phyloP scores from a whole-genome alignment of 1,140 invertebrate species.

The Pseudomyrmex concolor region DNA sequence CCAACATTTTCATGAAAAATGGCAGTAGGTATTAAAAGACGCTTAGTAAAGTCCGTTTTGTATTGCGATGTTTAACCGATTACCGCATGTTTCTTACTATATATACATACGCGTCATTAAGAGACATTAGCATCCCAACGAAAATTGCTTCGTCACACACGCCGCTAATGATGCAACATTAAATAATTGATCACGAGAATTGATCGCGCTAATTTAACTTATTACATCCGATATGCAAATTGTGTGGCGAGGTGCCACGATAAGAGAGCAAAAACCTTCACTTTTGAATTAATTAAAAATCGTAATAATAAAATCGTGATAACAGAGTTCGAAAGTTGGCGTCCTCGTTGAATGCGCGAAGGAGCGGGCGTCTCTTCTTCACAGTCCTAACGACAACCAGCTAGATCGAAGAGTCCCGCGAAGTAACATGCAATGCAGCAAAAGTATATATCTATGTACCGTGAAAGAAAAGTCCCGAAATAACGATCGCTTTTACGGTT shows the following conservation, averaged over 20 bases:
- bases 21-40: conserved; percentile 87
- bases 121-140: neutral
- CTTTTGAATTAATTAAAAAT: neutral
- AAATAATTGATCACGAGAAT: neutral
- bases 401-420: conserved; percentile 76
- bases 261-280: no score
- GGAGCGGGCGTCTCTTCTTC: conserved; percentile 29
- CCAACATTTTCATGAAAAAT: conserved; percentile 93
- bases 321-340: neutral
- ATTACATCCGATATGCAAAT: conserved; percentile 12
- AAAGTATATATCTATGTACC: conserved; percentile 60
- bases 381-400: conserved; percentile 46
- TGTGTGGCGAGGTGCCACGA: no score
- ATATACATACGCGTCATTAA: neutral
- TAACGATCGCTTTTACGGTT: conserved; percentile 8
- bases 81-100: neutral
- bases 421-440: conserved; percentile 81
- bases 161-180: neutral
- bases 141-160: neutral
- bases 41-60: neutral
- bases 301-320: neutral
- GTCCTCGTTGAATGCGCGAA: conserved; percentile 40
- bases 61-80: neutral
- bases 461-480: conserved; percentile 38
- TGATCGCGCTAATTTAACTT: neutral